These are phyloP conservation scores for Malurus leucopterus DNA, from an alignment of 2,797 vertebrate genomes.

Conservation along the genomic window DNA sequence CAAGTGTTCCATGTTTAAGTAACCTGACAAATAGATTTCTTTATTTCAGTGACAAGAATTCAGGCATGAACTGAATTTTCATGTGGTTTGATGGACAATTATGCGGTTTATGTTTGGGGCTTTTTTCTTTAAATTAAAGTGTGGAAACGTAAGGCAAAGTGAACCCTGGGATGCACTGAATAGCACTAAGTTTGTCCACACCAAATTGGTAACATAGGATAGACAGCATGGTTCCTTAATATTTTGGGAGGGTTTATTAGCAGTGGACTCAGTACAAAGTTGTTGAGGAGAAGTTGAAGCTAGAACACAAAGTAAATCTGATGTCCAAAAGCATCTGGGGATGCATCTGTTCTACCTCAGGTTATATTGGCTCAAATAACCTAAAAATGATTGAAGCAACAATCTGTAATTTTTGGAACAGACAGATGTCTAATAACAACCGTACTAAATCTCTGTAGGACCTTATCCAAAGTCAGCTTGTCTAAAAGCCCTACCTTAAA, in stretches of 20 bases:
- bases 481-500: neutral
- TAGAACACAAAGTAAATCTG: neutral
- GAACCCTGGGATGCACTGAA: neutral
- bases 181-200: neutral
- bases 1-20: accelerated
- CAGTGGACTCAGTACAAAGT: neutral
- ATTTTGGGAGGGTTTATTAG: neutral
- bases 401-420: neutral
- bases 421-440: neutral
- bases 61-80: neutral
- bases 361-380: neutral
- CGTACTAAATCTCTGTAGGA: neutral
- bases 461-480: neutral
- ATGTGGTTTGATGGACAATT: neutral
- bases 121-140: neutral
- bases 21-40: neutral
- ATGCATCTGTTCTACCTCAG: neutral
- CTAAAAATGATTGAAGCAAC: neutral
- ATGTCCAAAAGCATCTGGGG: neutral
- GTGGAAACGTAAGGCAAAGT: neutral
- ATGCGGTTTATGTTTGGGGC: accelerated
- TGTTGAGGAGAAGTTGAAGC: neutral
- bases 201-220: neutral
- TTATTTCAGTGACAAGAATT: neutral
- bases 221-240: neutral